Conservation (phyloP, 2,113 vertebrate species). For the Jacana jacana region DNA sequence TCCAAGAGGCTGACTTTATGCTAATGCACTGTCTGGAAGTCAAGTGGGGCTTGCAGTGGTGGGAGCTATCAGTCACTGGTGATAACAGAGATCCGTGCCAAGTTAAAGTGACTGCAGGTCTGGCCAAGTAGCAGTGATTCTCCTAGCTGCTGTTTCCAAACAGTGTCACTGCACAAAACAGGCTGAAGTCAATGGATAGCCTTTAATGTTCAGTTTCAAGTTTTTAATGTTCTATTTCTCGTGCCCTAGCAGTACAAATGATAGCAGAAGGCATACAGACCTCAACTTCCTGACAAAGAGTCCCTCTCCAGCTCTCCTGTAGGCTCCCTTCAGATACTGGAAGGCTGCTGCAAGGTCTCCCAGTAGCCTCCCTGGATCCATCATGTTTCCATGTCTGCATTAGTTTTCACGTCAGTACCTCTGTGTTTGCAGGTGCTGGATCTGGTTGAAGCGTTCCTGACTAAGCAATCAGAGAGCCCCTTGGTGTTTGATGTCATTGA, state of each 20-base stretch:
- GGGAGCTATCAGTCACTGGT: neutral
- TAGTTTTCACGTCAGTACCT: neutral
- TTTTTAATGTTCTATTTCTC: neutral
- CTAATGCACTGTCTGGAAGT: neutral
- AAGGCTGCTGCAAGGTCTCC: no score
- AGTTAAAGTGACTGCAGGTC: neutral
- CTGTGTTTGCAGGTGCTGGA: slow-evolving; percentile 85
- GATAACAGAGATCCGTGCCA: neutral
- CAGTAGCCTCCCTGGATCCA: neutral
- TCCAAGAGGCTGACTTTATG: neutral
- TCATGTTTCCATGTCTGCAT: neutral
- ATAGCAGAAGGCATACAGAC: no score
- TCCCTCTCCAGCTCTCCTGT: no score
- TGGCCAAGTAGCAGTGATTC: neutral
- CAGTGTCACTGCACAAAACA: neutral
- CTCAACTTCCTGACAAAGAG: no score
- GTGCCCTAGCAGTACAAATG: neutral
- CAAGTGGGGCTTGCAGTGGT: neutral
- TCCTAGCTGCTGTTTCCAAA: neutral
- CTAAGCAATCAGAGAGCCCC: slow-evolving; percentile 82
- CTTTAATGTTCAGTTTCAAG: neutral
- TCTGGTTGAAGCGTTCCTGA: slow-evolving; percentile 87
- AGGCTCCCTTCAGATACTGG: no score
- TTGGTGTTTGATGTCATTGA: slow-evolving; percentile 88
- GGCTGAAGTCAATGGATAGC: neutral